These are phyloP conservation scores for Sitta carolinensis DNA, from an alignment of 2,797 vertebrate species.

Conservation along the genomic window DNA sequence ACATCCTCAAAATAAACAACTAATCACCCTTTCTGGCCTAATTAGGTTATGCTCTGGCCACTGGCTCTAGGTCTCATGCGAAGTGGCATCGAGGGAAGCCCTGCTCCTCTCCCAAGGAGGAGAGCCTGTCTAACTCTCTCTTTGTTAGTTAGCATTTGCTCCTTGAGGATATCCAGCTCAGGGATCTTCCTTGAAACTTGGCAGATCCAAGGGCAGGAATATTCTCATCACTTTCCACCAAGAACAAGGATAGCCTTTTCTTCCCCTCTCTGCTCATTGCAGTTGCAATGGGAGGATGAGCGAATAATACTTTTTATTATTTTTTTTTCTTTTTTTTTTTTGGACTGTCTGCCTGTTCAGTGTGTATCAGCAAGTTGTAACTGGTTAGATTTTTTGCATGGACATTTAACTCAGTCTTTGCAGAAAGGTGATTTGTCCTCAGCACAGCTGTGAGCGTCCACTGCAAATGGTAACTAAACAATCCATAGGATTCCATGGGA, in stretches of 20 bases:
- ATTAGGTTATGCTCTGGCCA: conserved; percentile 49
- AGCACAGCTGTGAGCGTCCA: background rate
- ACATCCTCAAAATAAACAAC: conserved; percentile 59
- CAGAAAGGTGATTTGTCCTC: background rate
- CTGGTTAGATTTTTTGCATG: background rate
- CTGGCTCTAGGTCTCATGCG: conserved; percentile 1
- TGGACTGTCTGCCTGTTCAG: background rate
- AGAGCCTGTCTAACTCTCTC: background rate
- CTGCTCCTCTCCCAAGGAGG: background rate
- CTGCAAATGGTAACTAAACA: background rate
- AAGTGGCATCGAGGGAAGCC: background rate
- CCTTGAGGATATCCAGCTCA: background rate
- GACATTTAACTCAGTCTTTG: background rate
- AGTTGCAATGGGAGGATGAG: background rate
- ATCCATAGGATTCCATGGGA: background rate
- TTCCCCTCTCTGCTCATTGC: background rate
- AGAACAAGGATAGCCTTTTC: background rate
- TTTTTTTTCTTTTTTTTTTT: background rate
- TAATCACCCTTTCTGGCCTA: conserved; percentile 55
- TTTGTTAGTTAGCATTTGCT: background rate
- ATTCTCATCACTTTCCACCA: rapidly evolving
- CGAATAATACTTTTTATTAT: background rate
- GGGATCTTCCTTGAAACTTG: background rate
- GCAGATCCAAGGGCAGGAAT: background rate
- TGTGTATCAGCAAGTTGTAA: background rate